A percentile compares a stretch with the other conserved stretches of the same genome.
Evolutionary conservation across 2,797 vertebrate genomes (phyloP).

Genomic region (Helarctos malayanus): DNA sequence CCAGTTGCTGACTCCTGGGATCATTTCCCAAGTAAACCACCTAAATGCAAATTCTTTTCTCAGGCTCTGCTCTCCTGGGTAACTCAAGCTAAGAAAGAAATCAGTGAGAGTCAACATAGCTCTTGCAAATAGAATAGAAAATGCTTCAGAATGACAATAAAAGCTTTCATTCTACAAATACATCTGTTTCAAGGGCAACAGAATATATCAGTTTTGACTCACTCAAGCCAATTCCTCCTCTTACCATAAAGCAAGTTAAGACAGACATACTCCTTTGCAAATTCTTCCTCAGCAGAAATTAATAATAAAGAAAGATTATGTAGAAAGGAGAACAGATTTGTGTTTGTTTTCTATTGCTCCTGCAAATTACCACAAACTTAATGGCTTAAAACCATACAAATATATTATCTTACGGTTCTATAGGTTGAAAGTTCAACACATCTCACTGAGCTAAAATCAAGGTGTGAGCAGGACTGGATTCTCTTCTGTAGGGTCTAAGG

Average conservation of each 20-base stretch:
- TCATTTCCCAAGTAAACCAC: neutral
- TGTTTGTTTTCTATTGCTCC: conserved; percentile 38
- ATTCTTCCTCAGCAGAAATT: conserved; percentile 30
- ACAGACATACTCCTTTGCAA: conserved; percentile 20
- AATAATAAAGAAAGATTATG: conserved; percentile 35
- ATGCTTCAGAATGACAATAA: neutral
- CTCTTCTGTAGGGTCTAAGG: neutral
- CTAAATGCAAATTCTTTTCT: conserved; percentile 6
- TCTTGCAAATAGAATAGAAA: conserved; percentile 13
- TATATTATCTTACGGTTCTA: neutral
- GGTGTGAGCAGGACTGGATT: neutral
- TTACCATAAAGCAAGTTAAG: neutral
- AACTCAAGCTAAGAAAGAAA: neutral
- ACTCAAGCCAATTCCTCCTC: neutral
- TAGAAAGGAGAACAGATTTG: neutral
- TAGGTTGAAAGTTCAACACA: neutral
- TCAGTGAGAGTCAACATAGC: neutral
- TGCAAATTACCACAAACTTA: conserved; percentile 13
- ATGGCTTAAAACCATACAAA: neutral
- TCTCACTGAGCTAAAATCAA: neutral
- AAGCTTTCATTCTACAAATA: conserved; percentile 33
- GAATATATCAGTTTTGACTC: neutral
- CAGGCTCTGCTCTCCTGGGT: neutral
- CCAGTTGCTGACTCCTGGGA: neutral
- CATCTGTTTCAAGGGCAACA: neutral